Evolutionary conservation across 1,140 invertebrate genomes (phyloP), one percentile per base, ranked within the genome.

Genomic region (Bombus sibiricus): DNA sequence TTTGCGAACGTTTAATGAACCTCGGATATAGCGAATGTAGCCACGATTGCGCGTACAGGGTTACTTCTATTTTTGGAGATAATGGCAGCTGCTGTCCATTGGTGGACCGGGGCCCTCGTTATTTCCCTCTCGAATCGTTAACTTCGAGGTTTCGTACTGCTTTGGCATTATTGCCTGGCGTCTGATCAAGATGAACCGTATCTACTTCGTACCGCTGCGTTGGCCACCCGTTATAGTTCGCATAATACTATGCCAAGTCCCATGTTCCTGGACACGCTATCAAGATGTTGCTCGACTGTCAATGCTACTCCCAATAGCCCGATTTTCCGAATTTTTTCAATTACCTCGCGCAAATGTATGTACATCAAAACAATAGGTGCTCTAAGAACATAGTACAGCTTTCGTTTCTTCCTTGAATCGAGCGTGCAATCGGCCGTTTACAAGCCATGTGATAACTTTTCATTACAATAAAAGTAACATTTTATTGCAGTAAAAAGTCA

Each of bases 51-150:
- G 37, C 73, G 72, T 80, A 74, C 37, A 78, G 39, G 59, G 43
- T 75, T 80, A 84, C 84, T 93, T 92, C 93, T 93, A 89, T 85
- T 92, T 93, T 92, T 93, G 93, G 92, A 91, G 87, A 90, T 93
- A 92, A 93, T 93, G 92, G 92, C 88, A 91, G 82, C 76, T 89
- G 82, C 81, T 89, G 86, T 92, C 89, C 89, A 92, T 90, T 90
- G 83, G 87, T 66, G 85, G 87, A 86, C 53, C 89, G 57, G 83
- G 82, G 34, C 79, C 59, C 91, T 92, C 91, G 90, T 93, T 92
- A 93, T 90, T 89, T 89, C 88, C 90, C 85, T 89, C 88, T 91
- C 86, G 90, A 84, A 90, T 90, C 90, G 88, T 87, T 90, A 62
- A 43, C 78, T 59, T 57, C 47, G 85, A 53, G 39, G 47, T 75